Percentiles rank a stretch among this genome's conserved stretches.
Evolutionary conservation across 2,113 vertebrate species (phyloP).

Genomic region (Melanotaenia duboulayi): DNA sequence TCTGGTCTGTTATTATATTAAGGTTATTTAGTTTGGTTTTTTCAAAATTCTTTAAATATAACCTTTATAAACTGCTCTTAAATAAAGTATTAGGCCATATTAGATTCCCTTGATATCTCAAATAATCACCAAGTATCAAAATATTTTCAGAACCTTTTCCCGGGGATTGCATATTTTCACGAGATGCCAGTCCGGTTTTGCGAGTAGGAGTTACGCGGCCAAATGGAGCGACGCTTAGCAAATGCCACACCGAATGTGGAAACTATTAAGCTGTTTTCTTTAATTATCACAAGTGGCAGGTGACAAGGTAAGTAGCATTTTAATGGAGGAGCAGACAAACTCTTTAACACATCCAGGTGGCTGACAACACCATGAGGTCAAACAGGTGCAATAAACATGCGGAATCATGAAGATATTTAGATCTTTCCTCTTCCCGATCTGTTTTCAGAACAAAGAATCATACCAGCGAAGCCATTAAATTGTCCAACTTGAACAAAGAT

Average conservation of each 20-base stretch:
- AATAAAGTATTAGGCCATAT: not conserved
- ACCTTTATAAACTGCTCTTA: not conserved
- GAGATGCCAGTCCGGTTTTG: not conserved
- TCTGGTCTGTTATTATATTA: not conserved
- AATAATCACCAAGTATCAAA: conserved; percentile 1
- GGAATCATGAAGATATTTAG: conserved; percentile 8
- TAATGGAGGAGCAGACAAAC: conserved; percentile 58
- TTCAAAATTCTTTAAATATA: not conserved
- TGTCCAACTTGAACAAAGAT: conserved; percentile 13
- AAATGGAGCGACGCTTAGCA: conserved; percentile 11
- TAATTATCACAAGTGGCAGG: conserved; percentile 77
- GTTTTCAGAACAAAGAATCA: not conserved
- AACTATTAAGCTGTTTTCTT: conserved; percentile 72
- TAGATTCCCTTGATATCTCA: not conserved
- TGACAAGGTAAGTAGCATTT: conserved; percentile 71
- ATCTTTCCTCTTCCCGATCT: not conserved
- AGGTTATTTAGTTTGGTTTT: not conserved
- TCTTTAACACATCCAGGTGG: conserved; percentile 54
- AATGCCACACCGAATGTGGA: conserved; percentile 59
- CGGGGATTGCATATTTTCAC: conserved; percentile 7
- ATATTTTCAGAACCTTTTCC: conserved; percentile 10
- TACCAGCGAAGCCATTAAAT: conserved; percentile 7
- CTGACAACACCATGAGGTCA: conserved; percentile 38
- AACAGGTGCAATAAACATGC: conserved; percentile 16
- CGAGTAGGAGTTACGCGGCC: conserved; percentile 2